These are phyloP conservation scores for Zaprionus camerounensis DNA, from an alignment of 1,140 invertebrate species.

Conservation along the genomic window DNA sequence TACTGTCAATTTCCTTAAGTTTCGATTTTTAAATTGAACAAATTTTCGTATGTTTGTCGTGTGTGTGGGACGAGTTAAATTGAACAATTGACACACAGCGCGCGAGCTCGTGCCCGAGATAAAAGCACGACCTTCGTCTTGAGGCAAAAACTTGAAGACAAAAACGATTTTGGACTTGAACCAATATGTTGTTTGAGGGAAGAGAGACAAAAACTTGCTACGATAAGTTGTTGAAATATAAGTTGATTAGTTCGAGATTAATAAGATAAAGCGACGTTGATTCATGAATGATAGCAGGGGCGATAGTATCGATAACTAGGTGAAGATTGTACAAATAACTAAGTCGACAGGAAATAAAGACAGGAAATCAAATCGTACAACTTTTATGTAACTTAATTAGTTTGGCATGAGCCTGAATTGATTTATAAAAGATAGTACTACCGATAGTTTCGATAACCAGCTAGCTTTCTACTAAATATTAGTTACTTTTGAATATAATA, in stretches of 20 bases:
- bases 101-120: conserved; percentile 17
- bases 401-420: no score
- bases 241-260: background rate
- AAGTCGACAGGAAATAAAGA: no score
- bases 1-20: background rate
- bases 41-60: background rate
- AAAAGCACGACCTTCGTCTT: conserved; percentile 53
- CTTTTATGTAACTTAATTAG: no score
- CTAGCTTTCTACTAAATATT: no score
- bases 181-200: background rate
- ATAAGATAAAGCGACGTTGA: background rate
- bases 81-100: conserved; percentile 65
- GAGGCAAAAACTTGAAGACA: conserved; percentile 22
- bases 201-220: background rate
- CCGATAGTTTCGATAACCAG: no score
- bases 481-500: no score
- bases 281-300: background rate
- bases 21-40: background rate
- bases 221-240: background rate
- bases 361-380: no score
- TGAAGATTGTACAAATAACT: no score
- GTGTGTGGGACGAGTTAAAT: conserved; percentile 47
- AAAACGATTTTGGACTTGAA: conserved; percentile 49
- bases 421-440: no score
- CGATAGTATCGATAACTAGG: background rate